These are phyloP conservation scores for Troglohyphantes excavatus DNA, from an alignment of 2,888 invertebrate species.

Conservation along the genomic window DNA sequence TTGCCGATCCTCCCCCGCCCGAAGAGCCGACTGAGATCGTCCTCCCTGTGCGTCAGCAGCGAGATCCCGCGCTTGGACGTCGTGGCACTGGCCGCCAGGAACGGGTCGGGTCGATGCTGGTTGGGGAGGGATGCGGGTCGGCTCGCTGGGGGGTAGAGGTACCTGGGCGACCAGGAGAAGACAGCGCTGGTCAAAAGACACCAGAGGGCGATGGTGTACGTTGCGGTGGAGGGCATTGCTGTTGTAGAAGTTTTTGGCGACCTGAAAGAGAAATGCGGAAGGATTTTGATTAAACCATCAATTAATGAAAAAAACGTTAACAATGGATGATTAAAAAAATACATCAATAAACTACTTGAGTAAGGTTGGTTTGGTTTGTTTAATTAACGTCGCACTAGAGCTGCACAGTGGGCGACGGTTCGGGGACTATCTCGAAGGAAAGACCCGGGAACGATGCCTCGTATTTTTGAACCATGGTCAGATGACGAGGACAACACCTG, in stretches of 20 bases:
- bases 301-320: no score
- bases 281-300: no score
- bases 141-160: background rate
- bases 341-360: no score
- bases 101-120: background rate
- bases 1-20: slow-evolving; percentile 45
- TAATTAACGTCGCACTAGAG: no score
- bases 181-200: background rate
- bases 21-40: slow-evolving; percentile 15
- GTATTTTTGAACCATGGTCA: no score
- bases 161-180: background rate
- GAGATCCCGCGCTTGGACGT: slow-evolving; percentile 34
- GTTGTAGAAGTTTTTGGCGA: background rate
- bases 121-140: background rate
- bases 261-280: background rate
- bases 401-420: no score
- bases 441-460: no score
- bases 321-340: no score
- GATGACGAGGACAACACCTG: no score
- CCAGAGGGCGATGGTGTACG: background rate
- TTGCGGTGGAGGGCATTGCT: background rate
- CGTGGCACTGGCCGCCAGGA: background rate
- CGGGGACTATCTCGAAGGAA: no score
- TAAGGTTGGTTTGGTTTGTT: no score
- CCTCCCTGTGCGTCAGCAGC: slow-evolving; percentile 37